A percentile compares a stretch with the other conserved stretches of the same genome.
Evolutionary conservation across 2,888 invertebrate species (phyloP).

Genomic region (Galerucella nymphaeae): DNA sequence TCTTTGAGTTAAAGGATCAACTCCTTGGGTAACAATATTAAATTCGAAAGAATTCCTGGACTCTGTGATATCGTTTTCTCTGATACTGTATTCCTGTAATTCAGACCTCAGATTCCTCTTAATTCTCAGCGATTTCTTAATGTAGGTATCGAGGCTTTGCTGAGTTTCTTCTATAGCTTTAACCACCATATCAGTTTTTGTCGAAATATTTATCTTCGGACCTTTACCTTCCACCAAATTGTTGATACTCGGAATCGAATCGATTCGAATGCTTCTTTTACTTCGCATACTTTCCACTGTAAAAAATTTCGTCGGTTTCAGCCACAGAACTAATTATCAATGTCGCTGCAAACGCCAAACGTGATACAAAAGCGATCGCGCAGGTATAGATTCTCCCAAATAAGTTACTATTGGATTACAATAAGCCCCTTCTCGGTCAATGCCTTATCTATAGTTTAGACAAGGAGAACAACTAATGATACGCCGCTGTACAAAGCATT

Average conservation of each 20-base stretch:
- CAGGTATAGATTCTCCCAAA: no score
- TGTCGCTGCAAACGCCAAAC: no score
- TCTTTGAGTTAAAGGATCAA: conserved; percentile 70
- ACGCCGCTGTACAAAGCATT: no score
- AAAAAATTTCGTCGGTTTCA: no score
- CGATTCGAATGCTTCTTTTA: conserved; percentile 10
- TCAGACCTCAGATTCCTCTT: conserved; percentile 50
- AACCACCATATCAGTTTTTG: conserved; percentile 53
- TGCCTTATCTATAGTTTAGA: no score
- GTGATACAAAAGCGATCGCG: no score
- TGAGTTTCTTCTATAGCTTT: conserved; percentile 52
- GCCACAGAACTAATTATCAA: no score
- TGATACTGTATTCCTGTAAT: conserved; percentile 67
- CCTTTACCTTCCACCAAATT: conserved; percentile 40
- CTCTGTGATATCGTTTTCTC: conserved; percentile 67
- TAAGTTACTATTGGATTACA: no score
- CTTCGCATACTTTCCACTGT: conserved; percentile 5
- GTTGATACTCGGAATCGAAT: conserved; percentile 24
- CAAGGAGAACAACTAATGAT: no score
- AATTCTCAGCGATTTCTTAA: conserved; percentile 46
- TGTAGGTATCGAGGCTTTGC: conserved; percentile 41
- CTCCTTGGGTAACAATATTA: conserved; percentile 61
- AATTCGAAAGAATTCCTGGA: conserved; percentile 67
- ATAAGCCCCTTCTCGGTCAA: no score
- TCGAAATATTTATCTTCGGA: conserved; percentile 49